Conservation (phyloP, 2,888 invertebrate genomes). For the Diadromus collaris region DNA sequence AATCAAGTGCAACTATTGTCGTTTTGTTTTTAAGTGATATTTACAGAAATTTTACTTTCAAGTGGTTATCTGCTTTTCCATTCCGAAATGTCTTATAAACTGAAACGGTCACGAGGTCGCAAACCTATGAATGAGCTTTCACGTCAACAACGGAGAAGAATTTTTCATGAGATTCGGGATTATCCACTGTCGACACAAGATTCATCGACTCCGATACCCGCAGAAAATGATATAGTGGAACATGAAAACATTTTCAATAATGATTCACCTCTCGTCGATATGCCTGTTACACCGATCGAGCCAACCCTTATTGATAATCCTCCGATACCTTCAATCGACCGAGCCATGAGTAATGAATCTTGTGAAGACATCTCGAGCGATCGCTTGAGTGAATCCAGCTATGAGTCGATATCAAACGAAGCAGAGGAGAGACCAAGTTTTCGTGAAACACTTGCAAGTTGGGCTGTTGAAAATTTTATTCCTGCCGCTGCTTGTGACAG, state of each 20-base stretch:
- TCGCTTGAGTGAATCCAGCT: background rate
- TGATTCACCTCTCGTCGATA: background rate
- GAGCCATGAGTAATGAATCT: background rate
- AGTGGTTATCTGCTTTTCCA: background rate
- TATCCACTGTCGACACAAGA: background rate
- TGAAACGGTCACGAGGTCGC: background rate
- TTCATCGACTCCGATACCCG: constrained; percentile 2
- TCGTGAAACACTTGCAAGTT: background rate
- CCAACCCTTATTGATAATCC: background rate
- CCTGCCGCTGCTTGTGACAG: constrained; percentile 3
- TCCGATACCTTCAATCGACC: background rate
- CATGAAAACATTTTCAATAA: background rate
- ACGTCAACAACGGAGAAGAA: background rate
- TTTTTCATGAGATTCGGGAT: constrained; percentile 1
- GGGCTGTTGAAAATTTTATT: background rate
- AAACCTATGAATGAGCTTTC: constrained; percentile 7
- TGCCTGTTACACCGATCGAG: background rate
- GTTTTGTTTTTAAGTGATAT: background rate
- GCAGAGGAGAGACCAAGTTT: background rate
- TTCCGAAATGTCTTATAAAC: constrained; percentile 1
- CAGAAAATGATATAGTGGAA: background rate
- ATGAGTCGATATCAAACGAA: background rate
- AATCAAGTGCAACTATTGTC: no score
- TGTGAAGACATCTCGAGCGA: background rate
- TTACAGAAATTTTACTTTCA: background rate